These are phyloP conservation scores for Calameuta idolon DNA, from an alignment of 2,888 invertebrate genomes.

Conservation along the genomic window DNA sequence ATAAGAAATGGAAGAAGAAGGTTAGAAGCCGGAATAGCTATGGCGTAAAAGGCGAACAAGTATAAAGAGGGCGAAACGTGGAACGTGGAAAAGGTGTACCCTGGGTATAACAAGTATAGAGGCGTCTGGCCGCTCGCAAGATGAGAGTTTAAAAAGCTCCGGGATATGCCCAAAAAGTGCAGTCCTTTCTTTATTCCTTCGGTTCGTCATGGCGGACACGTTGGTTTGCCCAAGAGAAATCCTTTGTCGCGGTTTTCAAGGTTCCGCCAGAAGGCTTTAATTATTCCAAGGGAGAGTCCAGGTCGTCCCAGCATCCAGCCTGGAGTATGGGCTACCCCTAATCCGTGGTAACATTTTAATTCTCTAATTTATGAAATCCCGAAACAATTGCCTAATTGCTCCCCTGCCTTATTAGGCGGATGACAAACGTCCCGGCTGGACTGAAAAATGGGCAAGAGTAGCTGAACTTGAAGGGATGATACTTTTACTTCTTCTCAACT, in stretches of 20 bases:
- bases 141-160: not conserved
- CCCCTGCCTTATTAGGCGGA: not conserved
- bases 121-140: not conserved
- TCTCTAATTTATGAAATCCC: constrained; percentile 61
- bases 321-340: constrained; percentile 69
- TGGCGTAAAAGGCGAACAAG: not conserved
- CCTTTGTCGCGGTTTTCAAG: not conserved
- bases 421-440: not conserved
- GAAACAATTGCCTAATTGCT: constrained; percentile 5
- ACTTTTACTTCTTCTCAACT: not conserved
- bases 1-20: constrained; percentile 67
- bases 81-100: not conserved
- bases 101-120: not conserved
- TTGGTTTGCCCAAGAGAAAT: not conserved
- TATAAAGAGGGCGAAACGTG: not conserved
- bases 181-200: not conserved
- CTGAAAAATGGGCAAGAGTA: not conserved
- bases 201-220: not conserved
- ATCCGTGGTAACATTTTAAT: constrained; percentile 87
- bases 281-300: not conserved
- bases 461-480: not conserved
- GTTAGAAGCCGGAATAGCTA: not conserved
- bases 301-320: not conserved
- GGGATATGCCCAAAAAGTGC: not conserved
- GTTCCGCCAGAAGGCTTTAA: not conserved